Conservation (phyloP, 2,888 invertebrate species). For the Leptothorax acervorum region DNA sequence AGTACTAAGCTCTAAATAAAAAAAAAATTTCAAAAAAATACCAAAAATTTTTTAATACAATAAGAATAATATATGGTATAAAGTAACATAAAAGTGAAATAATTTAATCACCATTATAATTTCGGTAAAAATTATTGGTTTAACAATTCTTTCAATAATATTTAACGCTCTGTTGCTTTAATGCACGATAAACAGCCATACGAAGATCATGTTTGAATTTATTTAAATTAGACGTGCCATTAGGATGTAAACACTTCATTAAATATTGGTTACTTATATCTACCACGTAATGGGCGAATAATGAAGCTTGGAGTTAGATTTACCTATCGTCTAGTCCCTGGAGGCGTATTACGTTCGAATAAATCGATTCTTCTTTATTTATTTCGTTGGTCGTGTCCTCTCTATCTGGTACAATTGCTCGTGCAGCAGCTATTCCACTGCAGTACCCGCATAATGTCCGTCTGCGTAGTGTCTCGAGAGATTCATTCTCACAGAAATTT, state of each 20-base stretch:
- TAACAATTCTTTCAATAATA: too few relatives aligned
- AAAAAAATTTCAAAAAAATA: too few relatives aligned
- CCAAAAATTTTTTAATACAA: too few relatives aligned
- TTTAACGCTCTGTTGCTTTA: too few relatives aligned
- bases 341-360: slow-evolving; percentile 59
- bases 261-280: slow-evolving; percentile 73
- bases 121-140: too few relatives aligned
- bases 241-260: slow-evolving; percentile 75
- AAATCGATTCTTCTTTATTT: slow-evolving; percentile 63
- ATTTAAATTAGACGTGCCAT: slow-evolving; percentile 69
- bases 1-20: too few relatives aligned
- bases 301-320: slow-evolving; percentile 70
- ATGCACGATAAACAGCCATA: neutral
- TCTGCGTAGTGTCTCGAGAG: slow-evolving; percentile 4
- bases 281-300: slow-evolving; percentile 72
- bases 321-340: slow-evolving; percentile 59
- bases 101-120: too few relatives aligned
- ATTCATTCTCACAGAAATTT: slow-evolving; percentile 45
- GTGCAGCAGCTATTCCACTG: slow-evolving; percentile 4
- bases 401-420: neutral
- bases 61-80: too few relatives aligned
- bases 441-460: slow-evolving; percentile 7
- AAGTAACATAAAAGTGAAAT: too few relatives aligned
- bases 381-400: slow-evolving; percentile 35
- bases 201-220: slow-evolving; percentile 50